Evolutionary conservation across 1,140 invertebrate species (phyloP).

Genomic region (Brachionus rotundiformis): DNA sequence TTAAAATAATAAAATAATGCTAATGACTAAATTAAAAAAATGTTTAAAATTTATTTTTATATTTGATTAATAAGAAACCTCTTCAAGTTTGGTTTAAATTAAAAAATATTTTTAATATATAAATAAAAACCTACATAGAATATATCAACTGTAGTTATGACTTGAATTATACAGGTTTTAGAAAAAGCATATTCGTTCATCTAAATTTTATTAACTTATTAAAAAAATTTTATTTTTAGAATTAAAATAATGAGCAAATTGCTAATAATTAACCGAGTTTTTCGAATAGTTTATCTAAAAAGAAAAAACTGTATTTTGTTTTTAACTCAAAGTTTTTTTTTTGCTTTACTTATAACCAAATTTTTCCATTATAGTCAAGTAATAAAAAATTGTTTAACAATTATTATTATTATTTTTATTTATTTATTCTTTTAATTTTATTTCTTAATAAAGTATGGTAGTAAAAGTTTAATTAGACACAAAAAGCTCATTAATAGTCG

Average conservation of each 20-base stretch:
- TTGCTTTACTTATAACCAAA: background rate
- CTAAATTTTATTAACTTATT: background rate
- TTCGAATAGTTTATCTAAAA: background rate
- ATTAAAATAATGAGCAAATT: background rate
- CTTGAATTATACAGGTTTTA: background rate
- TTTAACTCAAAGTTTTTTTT: background rate
- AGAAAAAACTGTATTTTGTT: background rate
- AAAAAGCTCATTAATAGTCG: background rate
- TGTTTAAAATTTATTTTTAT: no score
- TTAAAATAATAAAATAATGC: background rate
- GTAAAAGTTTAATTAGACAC: background rate
- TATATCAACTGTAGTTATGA: background rate
- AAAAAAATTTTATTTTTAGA: background rate
- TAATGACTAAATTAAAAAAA: background rate
- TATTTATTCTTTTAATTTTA: background rate
- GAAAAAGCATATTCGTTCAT: background rate
- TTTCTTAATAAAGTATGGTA: background rate
- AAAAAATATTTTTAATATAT: background rate
- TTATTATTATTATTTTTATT: no score
- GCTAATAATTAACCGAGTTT: background rate
- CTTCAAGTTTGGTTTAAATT: background rate
- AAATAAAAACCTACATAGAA: background rate
- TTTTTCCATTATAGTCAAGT: background rate
- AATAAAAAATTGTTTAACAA: background rate
- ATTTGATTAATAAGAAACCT: no score